These are phyloP conservation scores for Colaptes auratus DNA, from an alignment of 2,113 vertebrate species.

Conservation along the genomic window DNA sequence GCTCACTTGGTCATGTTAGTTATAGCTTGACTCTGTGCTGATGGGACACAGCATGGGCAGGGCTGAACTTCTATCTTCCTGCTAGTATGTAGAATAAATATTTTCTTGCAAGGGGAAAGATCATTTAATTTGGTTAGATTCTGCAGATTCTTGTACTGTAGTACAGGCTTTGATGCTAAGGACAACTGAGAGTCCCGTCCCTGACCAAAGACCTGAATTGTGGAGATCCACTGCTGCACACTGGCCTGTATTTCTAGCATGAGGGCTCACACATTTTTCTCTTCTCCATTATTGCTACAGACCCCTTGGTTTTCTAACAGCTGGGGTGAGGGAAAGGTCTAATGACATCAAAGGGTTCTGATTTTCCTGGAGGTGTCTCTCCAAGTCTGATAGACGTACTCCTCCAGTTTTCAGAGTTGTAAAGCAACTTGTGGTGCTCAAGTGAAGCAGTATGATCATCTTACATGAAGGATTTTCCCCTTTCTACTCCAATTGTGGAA, in stretches of 20 bases:
- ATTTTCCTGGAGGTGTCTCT: not conserved
- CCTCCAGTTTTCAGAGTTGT: not conserved
- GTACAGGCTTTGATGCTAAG: not conserved
- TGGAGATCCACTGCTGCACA: not conserved
- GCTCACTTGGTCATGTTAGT: not conserved
- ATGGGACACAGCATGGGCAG: not conserved
- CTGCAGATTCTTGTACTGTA: not conserved
- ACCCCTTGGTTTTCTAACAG: not conserved
- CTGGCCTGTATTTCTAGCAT: not conserved
- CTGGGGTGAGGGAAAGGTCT: not conserved
- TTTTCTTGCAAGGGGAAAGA: not conserved
- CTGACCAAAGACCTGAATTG: not conserved
- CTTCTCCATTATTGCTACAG: not conserved
- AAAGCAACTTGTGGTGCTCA: not conserved
- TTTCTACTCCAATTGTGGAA: not conserved
- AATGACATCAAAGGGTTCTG: not conserved
- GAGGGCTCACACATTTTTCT: not conserved
- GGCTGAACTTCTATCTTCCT: not conserved
- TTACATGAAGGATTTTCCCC: not conserved
- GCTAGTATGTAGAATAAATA: not conserved
- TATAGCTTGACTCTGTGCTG: fast-evolving
- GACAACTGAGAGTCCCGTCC: not conserved
- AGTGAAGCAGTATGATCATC: not conserved
- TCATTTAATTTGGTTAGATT: not conserved
- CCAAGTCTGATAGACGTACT: not conserved